phyloP scores from a whole-genome alignment of 2,888 invertebrate species.

The Drosophila antonietae region DNA sequence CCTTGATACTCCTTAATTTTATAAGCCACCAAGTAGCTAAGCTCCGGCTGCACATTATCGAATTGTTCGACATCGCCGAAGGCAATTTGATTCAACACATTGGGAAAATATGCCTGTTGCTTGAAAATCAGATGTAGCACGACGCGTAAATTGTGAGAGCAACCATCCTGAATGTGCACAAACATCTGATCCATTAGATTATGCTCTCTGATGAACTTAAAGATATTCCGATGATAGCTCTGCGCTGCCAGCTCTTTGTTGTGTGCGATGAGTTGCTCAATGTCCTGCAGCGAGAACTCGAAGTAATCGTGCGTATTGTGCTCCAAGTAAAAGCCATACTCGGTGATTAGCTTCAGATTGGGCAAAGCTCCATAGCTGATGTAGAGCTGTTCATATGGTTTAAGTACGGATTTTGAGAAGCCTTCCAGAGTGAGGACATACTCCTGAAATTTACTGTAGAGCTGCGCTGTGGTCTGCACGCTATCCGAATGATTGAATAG shows the following conservation, averaged over 20 bases:
- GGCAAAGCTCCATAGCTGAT: conserved; percentile 95
- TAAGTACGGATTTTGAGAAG: conserved; percentile 82
- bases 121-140: conserved; percentile 82
- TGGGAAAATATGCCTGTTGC: conserved; percentile 79
- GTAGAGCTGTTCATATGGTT: conserved; percentile 90
- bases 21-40: conserved; percentile 62
- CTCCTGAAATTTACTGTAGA: conserved; percentile 55
- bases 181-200: conserved; percentile 87
- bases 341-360: conserved; percentile 91
- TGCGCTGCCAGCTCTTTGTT: conserved; percentile 69
- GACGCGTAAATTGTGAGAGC: conserved; percentile 88
- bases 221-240: conserved; percentile 86
- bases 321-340: conserved; percentile 93
- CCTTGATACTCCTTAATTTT: conserved; percentile 79
- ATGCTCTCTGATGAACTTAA: conserved; percentile 88
- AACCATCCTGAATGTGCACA: conserved; percentile 87
- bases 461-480: conserved; percentile 86
- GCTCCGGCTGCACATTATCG: conserved; percentile 66
- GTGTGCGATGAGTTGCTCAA: conserved; percentile 85
- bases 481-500: conserved; percentile 93
- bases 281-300: conserved; percentile 86
- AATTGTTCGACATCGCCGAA: conserved; percentile 79
- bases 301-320: conserved; percentile 89
- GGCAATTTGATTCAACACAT: conserved; percentile 83
- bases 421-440: conserved; percentile 68